Evolutionary conservation across 1,140 invertebrate species (phyloP).

Genomic region (Drosophila nannoptera): DNA sequence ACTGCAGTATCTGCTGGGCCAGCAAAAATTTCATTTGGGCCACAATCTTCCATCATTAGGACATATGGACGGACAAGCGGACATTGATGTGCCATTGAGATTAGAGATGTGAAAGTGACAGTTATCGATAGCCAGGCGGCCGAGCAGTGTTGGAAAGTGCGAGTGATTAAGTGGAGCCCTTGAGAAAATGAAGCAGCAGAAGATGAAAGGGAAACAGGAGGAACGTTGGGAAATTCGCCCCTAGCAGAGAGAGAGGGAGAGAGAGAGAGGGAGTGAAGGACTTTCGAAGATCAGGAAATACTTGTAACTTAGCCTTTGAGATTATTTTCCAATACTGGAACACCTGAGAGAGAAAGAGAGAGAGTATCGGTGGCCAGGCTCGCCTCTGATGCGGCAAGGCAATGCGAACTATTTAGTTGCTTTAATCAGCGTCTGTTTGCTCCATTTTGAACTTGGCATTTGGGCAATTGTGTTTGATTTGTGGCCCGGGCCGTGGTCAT

Average conservation of each 20-base stretch:
- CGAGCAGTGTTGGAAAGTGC: background rate
- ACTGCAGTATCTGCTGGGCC: constrained; percentile 10
- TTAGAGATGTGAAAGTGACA: background rate
- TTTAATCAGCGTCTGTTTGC: constrained; percentile 19
- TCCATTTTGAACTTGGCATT: constrained; percentile 63
- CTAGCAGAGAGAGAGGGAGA: too few relatives aligned
- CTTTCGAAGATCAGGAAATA: too few relatives aligned
- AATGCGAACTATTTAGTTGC: background rate
- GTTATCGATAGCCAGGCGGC: background rate
- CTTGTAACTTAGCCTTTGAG: too few relatives aligned
- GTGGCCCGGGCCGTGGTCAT: constrained; percentile 11
- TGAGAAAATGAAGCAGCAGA: too few relatives aligned
- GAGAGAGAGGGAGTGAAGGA: too few relatives aligned
- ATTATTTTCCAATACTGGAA: too few relatives aligned
- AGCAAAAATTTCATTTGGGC: constrained; percentile 33
- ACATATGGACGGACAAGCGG: background rate
- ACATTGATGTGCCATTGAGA: constrained; percentile 11
- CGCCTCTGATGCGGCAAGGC: too few relatives aligned
- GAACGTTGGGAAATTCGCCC: too few relatives aligned
- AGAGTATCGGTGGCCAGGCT: too few relatives aligned
- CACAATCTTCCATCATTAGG: constrained; percentile 30
- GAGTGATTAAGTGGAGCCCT: background rate
- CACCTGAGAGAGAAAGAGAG: too few relatives aligned
- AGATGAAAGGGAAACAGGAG: too few relatives aligned
- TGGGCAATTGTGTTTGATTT: constrained; percentile 55